Base-by-base conservation (phyloP, 64 coral and sea anemone species). In the Trachythela sp. region DNA sequence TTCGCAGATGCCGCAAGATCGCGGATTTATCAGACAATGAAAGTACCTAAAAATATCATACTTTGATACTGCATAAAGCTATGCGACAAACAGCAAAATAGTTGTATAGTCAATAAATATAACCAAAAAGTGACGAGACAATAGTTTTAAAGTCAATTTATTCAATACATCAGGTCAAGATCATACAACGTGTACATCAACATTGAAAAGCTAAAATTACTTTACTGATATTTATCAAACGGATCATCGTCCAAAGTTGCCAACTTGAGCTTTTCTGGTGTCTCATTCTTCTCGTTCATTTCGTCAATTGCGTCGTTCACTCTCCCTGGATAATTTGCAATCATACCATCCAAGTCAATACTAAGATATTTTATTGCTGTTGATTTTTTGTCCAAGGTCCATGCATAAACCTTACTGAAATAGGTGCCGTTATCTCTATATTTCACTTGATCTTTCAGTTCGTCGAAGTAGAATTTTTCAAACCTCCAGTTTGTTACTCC, bases 161-260 rank as follows among this genome's bases (percentile, higher is more conserved):
- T n/a, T n/a, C n/a, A n/a, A n/a, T n/a, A n/a, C n/a, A n/a, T n/a
- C n/a, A n/a, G n/a, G n/a, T n/a, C n/a, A n/a, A n/a, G n/a, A n/a
- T n/a, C n/a, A n/a, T n/a, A n/a, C n/a, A n/a, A n/a, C n/a, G n/a
- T n/a, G n/a, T n/a, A n/a, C n/a, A n/a, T n/a, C n/a, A n/a, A n/a
- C n/a, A n/a, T n/a, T n/a, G n/a, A n/a, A n/a, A n/a, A n/a, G n/a
- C n/a, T n/a, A n/a, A n/a, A n/a, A n/a, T n/a, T n/a, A n/a, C n/a
- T n/a, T n/a, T n/a, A n/a, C n/a, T n/a, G n/a, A n/a, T 45, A 45
- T 11, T 45, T 45, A 60, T 39, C 67, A 64, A 88, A 88, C 40
- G 86, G 86, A 70, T 88, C 38, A 70, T 88, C 86, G 36, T 88
- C 58, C 86, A 88, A 88, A 42, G 86, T 88, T 41, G 86, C 86